Percentiles rank a stretch among this genome's conserved stretches.
phyloP scores from a whole-genome alignment of 2,113 vertebrate genomes.

The Tretioscincus oriximinensis region DNA sequence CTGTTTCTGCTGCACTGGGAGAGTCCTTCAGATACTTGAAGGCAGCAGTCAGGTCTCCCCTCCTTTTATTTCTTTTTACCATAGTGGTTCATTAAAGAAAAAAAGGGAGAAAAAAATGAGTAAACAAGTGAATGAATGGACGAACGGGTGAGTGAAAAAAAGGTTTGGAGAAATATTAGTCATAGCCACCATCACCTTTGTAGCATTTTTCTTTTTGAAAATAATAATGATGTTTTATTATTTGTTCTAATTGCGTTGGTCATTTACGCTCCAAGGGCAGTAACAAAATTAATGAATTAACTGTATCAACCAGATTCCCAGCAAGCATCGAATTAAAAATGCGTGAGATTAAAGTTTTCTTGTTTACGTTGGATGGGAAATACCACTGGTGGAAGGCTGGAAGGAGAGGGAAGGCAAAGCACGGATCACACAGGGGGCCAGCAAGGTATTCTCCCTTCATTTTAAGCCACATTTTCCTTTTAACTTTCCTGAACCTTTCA shows the following conservation, averaged over 20 bases:
- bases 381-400: neutral
- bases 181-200: slow-evolving; percentile 15
- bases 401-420: neutral
- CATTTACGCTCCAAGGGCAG: slow-evolving; percentile 10
- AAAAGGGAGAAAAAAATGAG: neutral
- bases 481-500: slow-evolving; percentile 15
- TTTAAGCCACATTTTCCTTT: slow-evolving; percentile 31
- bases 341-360: slow-evolving; percentile 27
- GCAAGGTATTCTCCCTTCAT: slow-evolving; percentile 1
- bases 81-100: neutral
- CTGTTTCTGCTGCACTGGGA: too few relatives aligned
- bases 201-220: slow-evolving; percentile 43
- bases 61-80: slow-evolving; percentile 33
- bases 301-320: slow-evolving; percentile 27
- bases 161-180: slow-evolving; percentile 25
- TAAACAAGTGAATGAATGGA: neutral
- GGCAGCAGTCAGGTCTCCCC: slow-evolving; percentile 28
- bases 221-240: slow-evolving; percentile 33
- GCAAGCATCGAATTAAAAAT: slow-evolving; percentile 49
- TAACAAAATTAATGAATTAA: slow-evolving; percentile 46
- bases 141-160: neutral
- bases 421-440: neutral
- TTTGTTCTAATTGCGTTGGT: slow-evolving; percentile 33
- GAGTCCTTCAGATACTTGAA: neutral
- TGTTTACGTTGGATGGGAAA: slow-evolving; percentile 30